phyloP scores from a whole-genome alignment of 2,888 invertebrate species.

The Colletes collaris region DNA sequence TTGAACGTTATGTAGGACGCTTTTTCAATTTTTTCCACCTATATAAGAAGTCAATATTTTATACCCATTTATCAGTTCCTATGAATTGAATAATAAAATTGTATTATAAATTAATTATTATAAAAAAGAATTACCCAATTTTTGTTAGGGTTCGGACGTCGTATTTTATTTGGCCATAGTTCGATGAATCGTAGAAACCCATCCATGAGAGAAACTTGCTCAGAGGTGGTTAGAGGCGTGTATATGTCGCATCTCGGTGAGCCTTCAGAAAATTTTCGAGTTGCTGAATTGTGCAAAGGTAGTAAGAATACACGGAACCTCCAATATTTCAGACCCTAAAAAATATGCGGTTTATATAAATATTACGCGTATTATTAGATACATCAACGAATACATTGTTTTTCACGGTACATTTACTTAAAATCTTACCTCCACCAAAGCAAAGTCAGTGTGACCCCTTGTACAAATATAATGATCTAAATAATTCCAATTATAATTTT shows the following conservation, averaged over 20 bases:
- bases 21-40: not conserved
- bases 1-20: not conserved
- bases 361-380: not conserved
- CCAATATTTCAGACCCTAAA: conserved; percentile 93
- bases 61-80: conserved; percentile 5
- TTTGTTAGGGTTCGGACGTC: conserved; percentile 89
- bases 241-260: conserved; percentile 93
- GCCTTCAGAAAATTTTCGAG: conserved; percentile 90
- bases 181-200: conserved; percentile 93
- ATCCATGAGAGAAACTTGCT: conserved; percentile 86
- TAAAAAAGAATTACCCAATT: conserved; percentile 86
- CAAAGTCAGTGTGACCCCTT: conserved; percentile 95
- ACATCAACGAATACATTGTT: not conserved
- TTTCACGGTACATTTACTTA: no score
- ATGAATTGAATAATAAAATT: conserved; percentile 5
- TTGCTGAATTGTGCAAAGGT: conserved; percentile 91
- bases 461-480: conserved; percentile 98
- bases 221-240: conserved; percentile 85
- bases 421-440: conserved; percentile 89
- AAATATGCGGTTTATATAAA: conserved; percentile 56
- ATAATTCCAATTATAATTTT: conserved; percentile 99
- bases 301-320: conserved; percentile 94
- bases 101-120: not conserved
- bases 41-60: conserved; percentile 1
- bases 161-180: conserved; percentile 94